Conservation (phyloP, 2,113 vertebrate species). For the Rhombomys opimus region DNA sequence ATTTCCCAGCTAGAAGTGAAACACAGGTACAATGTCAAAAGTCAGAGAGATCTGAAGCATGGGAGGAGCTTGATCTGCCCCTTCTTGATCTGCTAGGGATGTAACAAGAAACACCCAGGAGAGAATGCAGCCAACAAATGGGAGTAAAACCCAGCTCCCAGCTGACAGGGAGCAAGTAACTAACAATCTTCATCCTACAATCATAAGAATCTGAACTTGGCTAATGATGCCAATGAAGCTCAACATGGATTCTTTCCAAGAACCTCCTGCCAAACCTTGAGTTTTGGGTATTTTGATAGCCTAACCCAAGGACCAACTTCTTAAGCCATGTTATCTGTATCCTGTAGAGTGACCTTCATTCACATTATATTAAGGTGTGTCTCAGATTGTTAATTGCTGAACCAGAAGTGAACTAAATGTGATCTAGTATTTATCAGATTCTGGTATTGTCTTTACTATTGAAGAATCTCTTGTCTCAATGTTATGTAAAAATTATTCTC, state of each 20-base stretch:
- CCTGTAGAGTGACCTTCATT: too few species aligned
- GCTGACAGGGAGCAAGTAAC: neutral
- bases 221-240: neutral
- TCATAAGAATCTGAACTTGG: constrained; percentile 20
- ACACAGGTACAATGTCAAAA: neutral
- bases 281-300: neutral
- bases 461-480: too few species aligned
- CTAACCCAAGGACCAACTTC: neutral
- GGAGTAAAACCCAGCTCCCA: neutral
- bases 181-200: neutral
- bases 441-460: too few species aligned
- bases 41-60: constrained; percentile 16
- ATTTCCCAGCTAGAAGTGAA: neutral
- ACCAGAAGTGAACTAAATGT: too few species aligned
- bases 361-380: too few species aligned
- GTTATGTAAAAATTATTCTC: too few species aligned
- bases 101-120: neutral
- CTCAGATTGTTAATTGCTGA: too few species aligned
- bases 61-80: neutral
- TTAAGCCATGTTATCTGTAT: neutral
- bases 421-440: too few species aligned
- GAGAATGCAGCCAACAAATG: neutral
- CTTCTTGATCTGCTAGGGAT: neutral
- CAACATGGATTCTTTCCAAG: neutral
- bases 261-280: neutral